Percentiles rank a stretch among this genome's conserved stretches.
phyloP scores from a whole-genome alignment of 2,113 vertebrate species.

The Eublepharis macularius region DNA sequence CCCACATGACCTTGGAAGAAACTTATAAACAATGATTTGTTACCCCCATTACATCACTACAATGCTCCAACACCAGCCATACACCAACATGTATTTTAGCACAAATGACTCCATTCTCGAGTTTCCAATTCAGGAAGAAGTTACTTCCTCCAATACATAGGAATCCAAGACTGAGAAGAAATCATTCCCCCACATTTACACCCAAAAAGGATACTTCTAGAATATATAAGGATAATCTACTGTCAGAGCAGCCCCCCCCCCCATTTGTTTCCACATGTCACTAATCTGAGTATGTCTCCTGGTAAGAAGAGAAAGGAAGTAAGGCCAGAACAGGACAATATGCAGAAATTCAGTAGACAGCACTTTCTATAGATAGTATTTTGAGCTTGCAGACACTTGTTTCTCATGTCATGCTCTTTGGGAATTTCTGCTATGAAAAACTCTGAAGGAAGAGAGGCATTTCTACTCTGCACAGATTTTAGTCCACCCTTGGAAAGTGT shows the following conservation, averaged over 20 bases:
- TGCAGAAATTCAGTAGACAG: background rate
- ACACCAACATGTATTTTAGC: background rate
- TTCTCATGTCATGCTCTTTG: background rate
- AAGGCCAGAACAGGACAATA: background rate
- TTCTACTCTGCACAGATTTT: background rate
- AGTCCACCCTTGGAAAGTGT: background rate
- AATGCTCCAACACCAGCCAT: background rate
- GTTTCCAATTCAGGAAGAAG: background rate
- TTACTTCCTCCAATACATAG: background rate
- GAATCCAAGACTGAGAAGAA: background rate
- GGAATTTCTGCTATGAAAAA: no score
- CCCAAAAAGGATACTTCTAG: background rate
- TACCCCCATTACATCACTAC: background rate
- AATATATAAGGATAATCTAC: background rate
- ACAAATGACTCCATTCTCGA: background rate
- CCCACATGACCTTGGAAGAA: background rate
- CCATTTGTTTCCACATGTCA: background rate
- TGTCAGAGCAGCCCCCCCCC: background rate
- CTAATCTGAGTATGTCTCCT: background rate
- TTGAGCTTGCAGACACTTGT: background rate
- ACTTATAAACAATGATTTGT: background rate
- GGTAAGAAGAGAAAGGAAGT: background rate
- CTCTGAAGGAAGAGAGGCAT: background rate
- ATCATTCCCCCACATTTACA: no score
- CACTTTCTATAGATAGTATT: no score